Percentiles rank a stretch among this genome's conserved stretches.
Evolutionary conservation across 1,140 invertebrate species (phyloP).

Genomic region (Orchestia grillus): DNA sequence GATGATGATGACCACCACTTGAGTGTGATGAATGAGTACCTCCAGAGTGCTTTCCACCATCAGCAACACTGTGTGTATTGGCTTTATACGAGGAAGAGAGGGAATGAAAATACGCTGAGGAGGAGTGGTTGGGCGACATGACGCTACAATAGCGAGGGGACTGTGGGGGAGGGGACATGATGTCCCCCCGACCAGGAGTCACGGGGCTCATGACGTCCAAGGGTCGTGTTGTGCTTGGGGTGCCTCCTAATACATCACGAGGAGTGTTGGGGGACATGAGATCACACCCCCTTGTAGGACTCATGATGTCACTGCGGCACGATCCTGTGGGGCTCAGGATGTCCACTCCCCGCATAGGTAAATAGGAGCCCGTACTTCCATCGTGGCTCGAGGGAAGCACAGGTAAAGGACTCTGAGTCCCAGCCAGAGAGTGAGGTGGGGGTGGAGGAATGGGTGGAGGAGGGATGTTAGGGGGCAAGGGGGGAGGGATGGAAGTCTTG

Average conservation of each 20-base stretch:
- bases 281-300: constrained; percentile 51
- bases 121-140: constrained; percentile 59
- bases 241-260: constrained; percentile 38
- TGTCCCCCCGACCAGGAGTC: constrained; percentile 60
- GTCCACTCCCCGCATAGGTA: not conserved
- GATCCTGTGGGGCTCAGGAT: constrained; percentile 46
- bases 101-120: constrained; percentile 57
- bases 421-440: not conserved
- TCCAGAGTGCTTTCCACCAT: not conserved
- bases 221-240: constrained; percentile 52
- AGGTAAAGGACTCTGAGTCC: not conserved
- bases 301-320: constrained; percentile 57
- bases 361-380: not conserved
- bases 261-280: constrained; percentile 52
- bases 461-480: not conserved
- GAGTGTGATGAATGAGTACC: constrained; percentile 28
- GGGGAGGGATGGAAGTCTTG: constrained; percentile 34
- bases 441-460: constrained; percentile 21
- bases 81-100: constrained; percentile 35
- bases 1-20: not conserved
- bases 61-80: not conserved
- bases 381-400: not conserved
- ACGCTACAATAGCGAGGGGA: constrained; percentile 57
- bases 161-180: constrained; percentile 63
- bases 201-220: constrained; percentile 61